Evolutionary conservation across 2,797 vertebrate species (phyloP), one percentile per base, ranked within the genome.

Genomic region (Sphenodon punctatus): DNA sequence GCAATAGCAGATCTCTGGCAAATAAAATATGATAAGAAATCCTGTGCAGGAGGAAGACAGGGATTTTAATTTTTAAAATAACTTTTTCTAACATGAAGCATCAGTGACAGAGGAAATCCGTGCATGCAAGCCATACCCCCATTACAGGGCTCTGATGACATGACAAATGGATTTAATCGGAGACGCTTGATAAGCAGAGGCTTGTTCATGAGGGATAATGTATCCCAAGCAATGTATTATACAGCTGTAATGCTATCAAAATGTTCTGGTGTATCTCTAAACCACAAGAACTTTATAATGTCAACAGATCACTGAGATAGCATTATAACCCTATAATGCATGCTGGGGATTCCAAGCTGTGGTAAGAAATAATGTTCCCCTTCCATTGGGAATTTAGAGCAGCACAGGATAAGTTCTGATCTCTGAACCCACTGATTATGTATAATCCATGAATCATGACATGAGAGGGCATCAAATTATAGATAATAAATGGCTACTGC

Each of bases 401-500:
- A 67, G 45, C 68, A 78, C 83, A 71, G 75, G 83, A 79, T 84
- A 78, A 83, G 80, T 89, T 87, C 70, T 48, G 41, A 64, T 5
- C 80, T 60, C 75, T 74, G 65, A 84, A 80, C 76, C 90, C 80
- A 73, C 70, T 90, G 86, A 90, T 90, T 89, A 86, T 81, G 80
- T 66, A 34, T 67, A 89, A 87, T 88, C 81, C 75, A 85, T 86
- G 85, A 91, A 88, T 79, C 60, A 78, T 90, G 80, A 76, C 77
- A 88, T 78, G 14, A 42, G 38, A 41, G 64, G 64, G 73, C 65
- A 69, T 66, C 63, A 61, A 73, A 64, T 87, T 85, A 30, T 58
- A 49, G 53, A 25, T 73, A 78, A 83, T 63, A n/a, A 49, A 42
- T 79, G n/a, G 25, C 27, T 49, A 34, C 45, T 53, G 32, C 32